Base-by-base conservation (phyloP, 2,888 invertebrate genomes). In the Eupithecia exiguata region DNA sequence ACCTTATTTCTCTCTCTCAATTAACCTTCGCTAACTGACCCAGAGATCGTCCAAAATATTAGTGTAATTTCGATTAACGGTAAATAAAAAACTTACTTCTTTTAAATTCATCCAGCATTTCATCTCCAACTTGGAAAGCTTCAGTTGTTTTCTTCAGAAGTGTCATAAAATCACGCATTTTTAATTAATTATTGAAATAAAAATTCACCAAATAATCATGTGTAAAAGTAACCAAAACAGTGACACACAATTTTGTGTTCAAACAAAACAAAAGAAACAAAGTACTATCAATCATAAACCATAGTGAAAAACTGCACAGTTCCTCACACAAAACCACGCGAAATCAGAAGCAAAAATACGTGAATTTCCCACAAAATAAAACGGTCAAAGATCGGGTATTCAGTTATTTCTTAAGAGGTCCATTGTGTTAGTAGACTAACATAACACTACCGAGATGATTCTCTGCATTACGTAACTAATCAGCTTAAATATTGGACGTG, bases 101-200 rank as follows among this genome's bases (percentile, higher is more conserved):
- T 58, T 58, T 58, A 14, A 58, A 58, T 58, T 58, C 58, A 58
- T 58, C 58, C 58, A 58, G 58, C 58, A 58, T 58, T 58, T 58
- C 58, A 58, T 58, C 58, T 25, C 58, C 58, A 58, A 58, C 58
- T 25, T 58, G 21, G 5, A 58, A 58, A 58, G 58, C 58, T 9
- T 58, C 58, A 12, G 58, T 58, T 14, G 58, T 58, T 58, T 58
- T 58, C 58, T 58, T 58, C 4, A 58, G 1, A 21, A 58, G 25
- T 58, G 5, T 5, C 21, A 58, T 25, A 58, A 58, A 58, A 58
- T 58, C 49, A 53, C 49, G 58, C 58, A 58, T 58, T 58, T 53
- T 58, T 3, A 14, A 53, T 53, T 58, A 25, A 25, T 58, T 4
- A 58, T 21, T 21, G 1, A 14, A 58, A 25, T 5, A 12, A 3